Conservation (phyloP, 1,140 invertebrate genomes). For the Drosophila kikkawai region DNA sequence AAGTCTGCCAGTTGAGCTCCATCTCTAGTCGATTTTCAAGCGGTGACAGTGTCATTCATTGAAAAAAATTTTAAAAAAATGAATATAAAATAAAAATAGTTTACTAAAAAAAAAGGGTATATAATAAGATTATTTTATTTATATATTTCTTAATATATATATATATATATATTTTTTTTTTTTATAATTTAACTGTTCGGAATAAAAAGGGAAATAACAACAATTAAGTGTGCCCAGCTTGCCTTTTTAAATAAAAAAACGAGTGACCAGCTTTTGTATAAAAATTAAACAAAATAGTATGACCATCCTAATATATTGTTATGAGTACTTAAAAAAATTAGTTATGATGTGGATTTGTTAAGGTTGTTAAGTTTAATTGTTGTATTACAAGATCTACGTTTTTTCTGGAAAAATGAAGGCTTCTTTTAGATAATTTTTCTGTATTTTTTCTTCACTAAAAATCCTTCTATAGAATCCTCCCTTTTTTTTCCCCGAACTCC, state of each 20-base stretch:
- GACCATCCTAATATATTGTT: too few species aligned
- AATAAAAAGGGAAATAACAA: too few species aligned
- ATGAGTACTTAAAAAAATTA: too few species aligned
- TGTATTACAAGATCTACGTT: too few species aligned
- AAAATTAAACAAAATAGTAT: too few species aligned
- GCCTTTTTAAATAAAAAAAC: too few species aligned
- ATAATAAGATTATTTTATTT: background rate
- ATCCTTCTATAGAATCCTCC: background rate
- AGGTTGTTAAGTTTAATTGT: too few species aligned
- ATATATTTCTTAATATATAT: too few species aligned
- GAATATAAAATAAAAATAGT: background rate
- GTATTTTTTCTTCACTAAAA: background rate
- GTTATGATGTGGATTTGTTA: too few species aligned
- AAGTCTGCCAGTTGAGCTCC: background rate
- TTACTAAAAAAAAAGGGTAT: background rate
- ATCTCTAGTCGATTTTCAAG: background rate
- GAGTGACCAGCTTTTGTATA: too few species aligned
- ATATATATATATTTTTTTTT: too few species aligned
- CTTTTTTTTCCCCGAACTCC: background rate
- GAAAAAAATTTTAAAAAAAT: background rate
- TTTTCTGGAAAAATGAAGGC: background rate
- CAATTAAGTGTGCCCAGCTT: background rate
- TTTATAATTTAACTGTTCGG: too few species aligned
- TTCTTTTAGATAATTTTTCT: background rate
- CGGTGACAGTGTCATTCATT: background rate